A percentile compares a stretch with the other conserved stretches of the same genome.
Evolutionary conservation across 2,888 invertebrate genomes (phyloP).

Genomic region (Sinohyriopsis cumingii): DNA sequence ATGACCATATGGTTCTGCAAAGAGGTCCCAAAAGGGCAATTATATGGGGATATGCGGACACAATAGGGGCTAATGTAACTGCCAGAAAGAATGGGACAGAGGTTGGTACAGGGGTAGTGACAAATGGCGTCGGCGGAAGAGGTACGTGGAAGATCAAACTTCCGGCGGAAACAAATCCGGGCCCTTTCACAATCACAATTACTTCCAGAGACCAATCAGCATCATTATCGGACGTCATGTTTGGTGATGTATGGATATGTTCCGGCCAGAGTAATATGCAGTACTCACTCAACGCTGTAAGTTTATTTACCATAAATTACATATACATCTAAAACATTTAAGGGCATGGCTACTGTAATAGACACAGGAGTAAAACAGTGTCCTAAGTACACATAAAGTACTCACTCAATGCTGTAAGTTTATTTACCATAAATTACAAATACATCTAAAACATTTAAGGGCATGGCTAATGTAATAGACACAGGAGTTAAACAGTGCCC

Average conservation of each 20-base stretch:
- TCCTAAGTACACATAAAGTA: too few relatives aligned
- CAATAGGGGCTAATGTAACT: constrained; percentile 23
- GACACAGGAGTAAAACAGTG: too few relatives aligned
- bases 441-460: too few relatives aligned
- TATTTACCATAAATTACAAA: neutral
- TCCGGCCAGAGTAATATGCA: constrained; percentile 69
- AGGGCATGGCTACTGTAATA: too few relatives aligned
- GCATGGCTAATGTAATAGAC: too few relatives aligned
- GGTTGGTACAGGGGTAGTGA: neutral
- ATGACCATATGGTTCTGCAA: constrained; percentile 46
- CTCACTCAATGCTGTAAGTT: too few relatives aligned
- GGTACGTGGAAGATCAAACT: constrained; percentile 46
- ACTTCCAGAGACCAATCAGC: constrained; percentile 37
- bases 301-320: neutral
- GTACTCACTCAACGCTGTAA: constrained; percentile 42
- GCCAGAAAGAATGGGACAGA: constrained; percentile 14
- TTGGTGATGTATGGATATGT: constrained; percentile 71
- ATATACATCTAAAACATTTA: too few relatives aligned
- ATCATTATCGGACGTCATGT: constrained; percentile 59
- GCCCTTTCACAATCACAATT: constrained; percentile 47
- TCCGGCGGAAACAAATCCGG: constrained; percentile 30
- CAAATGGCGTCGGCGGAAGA: neutral
- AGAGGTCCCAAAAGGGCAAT: constrained; percentile 36
- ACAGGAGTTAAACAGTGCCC: too few relatives aligned
- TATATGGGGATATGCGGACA: constrained; percentile 40